A percentile compares a stretch with the other conserved stretches of the same genome.
phyloP scores from a whole-genome alignment of 1,140 invertebrate species.

The Papilio dardanus region DNA sequence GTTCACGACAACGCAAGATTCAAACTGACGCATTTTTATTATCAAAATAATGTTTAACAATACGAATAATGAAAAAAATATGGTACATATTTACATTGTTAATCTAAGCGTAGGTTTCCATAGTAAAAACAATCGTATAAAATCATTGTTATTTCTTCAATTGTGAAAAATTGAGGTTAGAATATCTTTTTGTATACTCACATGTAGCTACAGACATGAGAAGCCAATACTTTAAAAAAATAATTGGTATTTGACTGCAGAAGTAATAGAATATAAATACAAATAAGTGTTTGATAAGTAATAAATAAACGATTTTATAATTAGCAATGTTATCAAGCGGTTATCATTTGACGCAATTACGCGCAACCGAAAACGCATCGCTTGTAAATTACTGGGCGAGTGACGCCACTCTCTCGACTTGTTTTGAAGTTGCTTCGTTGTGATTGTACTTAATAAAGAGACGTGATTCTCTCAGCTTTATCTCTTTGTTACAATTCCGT shows the following conservation, averaged over 20 bases:
- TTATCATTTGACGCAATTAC: neutral
- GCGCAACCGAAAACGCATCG: slow-evolving; percentile 9
- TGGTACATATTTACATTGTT: too few relatives aligned
- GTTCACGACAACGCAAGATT: slow-evolving; percentile 6
- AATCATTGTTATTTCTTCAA: too few relatives aligned
- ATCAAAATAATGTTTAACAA: slow-evolving; percentile 2
- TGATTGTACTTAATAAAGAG: slow-evolving; percentile 2
- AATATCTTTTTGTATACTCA: too few relatives aligned
- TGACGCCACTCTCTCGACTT: neutral
- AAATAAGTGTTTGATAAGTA: neutral
- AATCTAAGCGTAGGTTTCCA: too few relatives aligned
- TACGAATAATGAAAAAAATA: neutral
- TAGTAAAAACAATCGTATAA: too few relatives aligned
- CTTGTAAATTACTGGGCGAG: slow-evolving; percentile 1
- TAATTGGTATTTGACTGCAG: too few relatives aligned
- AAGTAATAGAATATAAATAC: neutral
- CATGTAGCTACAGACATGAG: too few relatives aligned
- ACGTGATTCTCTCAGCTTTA: slow-evolving; percentile 10
- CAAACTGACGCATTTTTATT: neutral
- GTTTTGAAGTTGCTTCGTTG: neutral
- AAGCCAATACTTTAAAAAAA: too few relatives aligned
- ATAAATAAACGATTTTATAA: slow-evolving; percentile 23
- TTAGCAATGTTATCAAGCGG: neutral
- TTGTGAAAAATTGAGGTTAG: too few relatives aligned
- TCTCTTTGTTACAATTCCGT: slow-evolving; percentile 18